Conservation (phyloP, 2,113 vertebrate genomes). For the Oreochromis spilurus region DNA sequence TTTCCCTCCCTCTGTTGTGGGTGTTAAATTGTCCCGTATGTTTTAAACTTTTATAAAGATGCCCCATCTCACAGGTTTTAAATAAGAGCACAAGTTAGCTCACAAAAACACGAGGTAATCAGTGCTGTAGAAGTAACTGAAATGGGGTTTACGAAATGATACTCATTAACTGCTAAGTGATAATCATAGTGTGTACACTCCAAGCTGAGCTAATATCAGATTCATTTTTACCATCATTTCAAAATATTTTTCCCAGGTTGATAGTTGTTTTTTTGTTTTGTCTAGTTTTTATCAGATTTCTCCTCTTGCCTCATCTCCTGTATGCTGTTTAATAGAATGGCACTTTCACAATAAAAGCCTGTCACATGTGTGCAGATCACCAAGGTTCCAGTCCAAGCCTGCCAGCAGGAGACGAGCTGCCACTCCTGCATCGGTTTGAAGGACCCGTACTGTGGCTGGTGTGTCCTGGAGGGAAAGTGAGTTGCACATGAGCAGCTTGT, state of each 20-base stretch:
- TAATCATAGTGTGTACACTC: background rate
- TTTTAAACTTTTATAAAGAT: background rate
- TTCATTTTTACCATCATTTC: background rate
- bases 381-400: constrained; percentile 84
- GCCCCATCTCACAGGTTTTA: background rate
- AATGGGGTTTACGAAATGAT: background rate
- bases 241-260: background rate
- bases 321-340: background rate
- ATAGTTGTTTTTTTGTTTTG: background rate
- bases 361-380: constrained; percentile 47
- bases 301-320: background rate
- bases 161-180: background rate
- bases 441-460: constrained; percentile 97
- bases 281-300: background rate
- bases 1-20: background rate
- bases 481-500: constrained; percentile 6
- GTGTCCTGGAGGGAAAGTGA: constrained; percentile 85
- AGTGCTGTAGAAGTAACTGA: background rate
- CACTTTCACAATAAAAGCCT: background rate
- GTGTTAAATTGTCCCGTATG: background rate
- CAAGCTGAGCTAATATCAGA: background rate
- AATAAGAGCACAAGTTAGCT: background rate
- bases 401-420: constrained; percentile 76
- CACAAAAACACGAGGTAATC: background rate
- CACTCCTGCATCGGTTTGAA: constrained; percentile 73